Conservation (phyloP, 2,113 vertebrate species). For the Accipiter virgatus region DNA sequence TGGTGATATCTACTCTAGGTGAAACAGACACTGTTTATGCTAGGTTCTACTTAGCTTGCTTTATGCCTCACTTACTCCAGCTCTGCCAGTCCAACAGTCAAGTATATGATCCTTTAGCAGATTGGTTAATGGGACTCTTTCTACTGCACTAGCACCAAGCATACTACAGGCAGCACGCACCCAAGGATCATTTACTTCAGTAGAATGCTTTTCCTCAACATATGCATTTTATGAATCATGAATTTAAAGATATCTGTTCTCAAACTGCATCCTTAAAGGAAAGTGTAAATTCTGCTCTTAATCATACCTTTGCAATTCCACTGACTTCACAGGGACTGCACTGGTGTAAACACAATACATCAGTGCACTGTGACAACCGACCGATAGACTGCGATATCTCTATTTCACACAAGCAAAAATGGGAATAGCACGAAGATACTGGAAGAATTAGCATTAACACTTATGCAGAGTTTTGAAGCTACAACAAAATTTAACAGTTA, state of each 20-base stretch:
- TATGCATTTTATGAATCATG: neutral
- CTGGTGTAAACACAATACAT: neutral
- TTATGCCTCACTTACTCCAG: neutral
- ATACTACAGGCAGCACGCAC: neutral
- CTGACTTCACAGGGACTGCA: neutral
- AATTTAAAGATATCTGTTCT: neutral
- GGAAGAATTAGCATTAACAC: neutral
- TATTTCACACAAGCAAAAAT: neutral
- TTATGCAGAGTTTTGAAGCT: neutral
- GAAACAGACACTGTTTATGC: neutral
- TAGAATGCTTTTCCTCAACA: neutral
- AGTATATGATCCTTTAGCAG: neutral
- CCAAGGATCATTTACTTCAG: constrained; percentile 20
- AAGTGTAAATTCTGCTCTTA: neutral
- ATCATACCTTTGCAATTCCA: neutral
- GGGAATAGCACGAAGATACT: neutral
- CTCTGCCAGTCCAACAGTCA: neutral
- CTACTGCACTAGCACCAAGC: neutral
- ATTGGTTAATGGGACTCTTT: neutral
- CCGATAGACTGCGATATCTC: neutral
- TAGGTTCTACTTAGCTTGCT: neutral
- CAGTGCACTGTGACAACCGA: neutral
- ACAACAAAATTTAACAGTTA: neutral
- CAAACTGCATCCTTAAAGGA: neutral
- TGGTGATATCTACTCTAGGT: neutral